Evolutionary conservation across 37 sponge, comb jelly and placozoan genomes (phyloP), one percentile per base, ranked within the genome.

Genomic region (Ianthella basta): DNA sequence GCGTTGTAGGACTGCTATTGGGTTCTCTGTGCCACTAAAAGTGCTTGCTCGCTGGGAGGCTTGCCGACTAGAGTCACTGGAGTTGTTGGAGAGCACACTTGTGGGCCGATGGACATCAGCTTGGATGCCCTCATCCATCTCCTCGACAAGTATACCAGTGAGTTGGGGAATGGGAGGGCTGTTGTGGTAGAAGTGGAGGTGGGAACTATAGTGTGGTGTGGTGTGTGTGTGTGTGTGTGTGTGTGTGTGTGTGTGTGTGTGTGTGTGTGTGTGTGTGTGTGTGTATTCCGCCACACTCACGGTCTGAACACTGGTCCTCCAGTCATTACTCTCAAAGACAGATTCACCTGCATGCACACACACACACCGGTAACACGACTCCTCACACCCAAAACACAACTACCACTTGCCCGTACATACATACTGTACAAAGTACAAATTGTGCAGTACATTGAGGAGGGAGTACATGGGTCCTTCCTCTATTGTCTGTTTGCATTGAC

Each of bases 241-340:
- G 50, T 44, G 50, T 8, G 8, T 44, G 8, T 8, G 50, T 44
- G 6, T 10, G 3, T 44, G 50, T 44, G 50, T 44, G 50, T 8
- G 8, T 8, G 50, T 8, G 8, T 44, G 50, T 44, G 8, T 8
- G 8, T 44, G 8, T 10, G 8, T 8, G 50, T 44, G 50, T 8
- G 50, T 10, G 50, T 44, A 44, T n/a, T 10, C 23, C 36, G 20
- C 78, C 37, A 50, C 50, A 44, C 78, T 75, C 54, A 75, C 78
- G 78, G 41, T 75, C 53, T 75, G 54, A 75, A 75, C 8, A 75
- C 78, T 36, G 78, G 78, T 10, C 78, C 78, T 2, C 78, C 78
- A 40, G 78, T 16, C 16, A 75, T 14, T 24, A 75, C 78, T 36
- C 21, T 75, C n/a, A 75, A 36, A 1, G 54, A 40, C 44, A 75